These are phyloP conservation scores for Mactra quadrangularis DNA, from an alignment of 1,140 invertebrate genomes.

Conservation along the genomic window DNA sequence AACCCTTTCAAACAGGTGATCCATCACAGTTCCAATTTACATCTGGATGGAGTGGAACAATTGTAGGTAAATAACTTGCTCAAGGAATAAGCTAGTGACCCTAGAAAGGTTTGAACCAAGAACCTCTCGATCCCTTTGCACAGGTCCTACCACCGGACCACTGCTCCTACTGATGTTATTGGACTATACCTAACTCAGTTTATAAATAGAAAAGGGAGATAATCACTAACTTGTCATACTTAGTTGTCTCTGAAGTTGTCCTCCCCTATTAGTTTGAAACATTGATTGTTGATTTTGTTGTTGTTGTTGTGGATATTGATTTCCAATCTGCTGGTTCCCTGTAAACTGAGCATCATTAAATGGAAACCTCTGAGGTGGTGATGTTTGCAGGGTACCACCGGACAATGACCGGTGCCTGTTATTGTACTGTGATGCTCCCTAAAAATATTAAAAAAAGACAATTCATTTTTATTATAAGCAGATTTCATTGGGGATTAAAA, in stretches of 20 bases:
- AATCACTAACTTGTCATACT: constrained; percentile 69
- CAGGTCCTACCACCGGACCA: no score
- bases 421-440: constrained; percentile 71
- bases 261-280: constrained; percentile 65
- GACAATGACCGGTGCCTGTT: constrained; percentile 76
- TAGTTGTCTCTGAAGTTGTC: constrained; percentile 76
- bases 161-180: no score
- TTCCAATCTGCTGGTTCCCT: constrained; percentile 62
- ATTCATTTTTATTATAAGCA: no score
- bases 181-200: no score
- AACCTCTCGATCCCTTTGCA: no score
- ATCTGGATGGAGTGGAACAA: no score
- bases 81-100: no score
- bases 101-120: no score
- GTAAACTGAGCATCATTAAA: constrained; percentile 72
- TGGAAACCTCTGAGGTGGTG: constrained; percentile 71
- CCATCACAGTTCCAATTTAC: no score
- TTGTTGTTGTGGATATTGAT: constrained; percentile 68
- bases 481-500: neutral
- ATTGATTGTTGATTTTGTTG: constrained; percentile 68
- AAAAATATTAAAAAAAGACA: constrained; percentile 11
- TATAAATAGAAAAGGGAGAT: no score
- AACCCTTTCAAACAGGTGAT: no score
- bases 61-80: no score
- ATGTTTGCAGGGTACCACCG: constrained; percentile 72